These are phyloP conservation scores for Pantherophis vulpinus DNA, from an alignment of 2,797 vertebrate species.

Conservation along the genomic window DNA sequence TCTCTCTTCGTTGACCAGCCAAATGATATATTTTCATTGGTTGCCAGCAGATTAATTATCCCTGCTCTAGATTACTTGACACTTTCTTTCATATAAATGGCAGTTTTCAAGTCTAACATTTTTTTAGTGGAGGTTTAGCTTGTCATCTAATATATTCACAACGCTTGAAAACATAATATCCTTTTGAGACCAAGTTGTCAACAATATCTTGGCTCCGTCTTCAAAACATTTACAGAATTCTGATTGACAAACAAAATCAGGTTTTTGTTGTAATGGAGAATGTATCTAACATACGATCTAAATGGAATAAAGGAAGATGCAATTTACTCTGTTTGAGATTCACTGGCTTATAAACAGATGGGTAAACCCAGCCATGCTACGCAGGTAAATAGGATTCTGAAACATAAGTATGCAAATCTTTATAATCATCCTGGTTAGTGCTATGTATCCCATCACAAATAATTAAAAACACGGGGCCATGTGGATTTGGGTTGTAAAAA, in stretches of 20 bases:
- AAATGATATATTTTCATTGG: neutral
- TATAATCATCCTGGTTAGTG: neutral
- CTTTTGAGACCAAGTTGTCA: neutral
- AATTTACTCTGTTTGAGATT: neutral
- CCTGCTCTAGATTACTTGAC: too few relatives aligned
- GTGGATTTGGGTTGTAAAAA: neutral
- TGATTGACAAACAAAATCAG: neutral
- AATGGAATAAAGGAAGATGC: neutral
- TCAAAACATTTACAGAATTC: neutral
- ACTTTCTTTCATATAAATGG: neutral
- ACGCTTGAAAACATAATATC: neutral
- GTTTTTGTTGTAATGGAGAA: neutral
- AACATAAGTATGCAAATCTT: neutral
- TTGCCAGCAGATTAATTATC: neutral
- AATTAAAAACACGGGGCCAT: neutral
- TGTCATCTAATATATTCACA: neutral
- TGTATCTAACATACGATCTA: neutral
- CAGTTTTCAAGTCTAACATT: neutral
- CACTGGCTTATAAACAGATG: neutral
- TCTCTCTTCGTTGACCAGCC: neutral
- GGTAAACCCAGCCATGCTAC: neutral
- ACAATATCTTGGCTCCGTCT: neutral
- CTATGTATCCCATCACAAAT: neutral
- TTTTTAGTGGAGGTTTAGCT: neutral
- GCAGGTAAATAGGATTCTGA: neutral